Conservation (phyloP, 1,140 invertebrate species). For the Patella vulgata region DNA sequence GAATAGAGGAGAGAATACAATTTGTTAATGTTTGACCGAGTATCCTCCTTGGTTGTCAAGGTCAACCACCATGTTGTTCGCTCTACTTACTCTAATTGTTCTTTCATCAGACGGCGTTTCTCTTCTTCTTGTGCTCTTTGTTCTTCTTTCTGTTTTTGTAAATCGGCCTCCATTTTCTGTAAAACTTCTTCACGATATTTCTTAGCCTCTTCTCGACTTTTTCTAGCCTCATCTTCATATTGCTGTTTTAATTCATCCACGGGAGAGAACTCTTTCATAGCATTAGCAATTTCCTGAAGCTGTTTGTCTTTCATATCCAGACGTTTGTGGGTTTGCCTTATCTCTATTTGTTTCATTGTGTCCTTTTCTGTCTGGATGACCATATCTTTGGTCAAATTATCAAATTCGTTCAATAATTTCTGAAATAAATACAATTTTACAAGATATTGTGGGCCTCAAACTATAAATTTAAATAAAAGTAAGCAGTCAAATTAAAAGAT, state of each 20-base stretch:
- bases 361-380: conserved; percentile 51
- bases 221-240: conserved; percentile 53
- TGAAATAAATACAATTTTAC: conserved; percentile 24
- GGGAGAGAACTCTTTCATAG: conserved; percentile 56
- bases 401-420: conserved; percentile 57
- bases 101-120: conserved; percentile 49
- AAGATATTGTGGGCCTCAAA: too few species aligned
- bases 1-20: too few species aligned
- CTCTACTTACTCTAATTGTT: conserved; percentile 53
- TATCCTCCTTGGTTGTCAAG: too few species aligned
- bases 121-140: conserved; percentile 51
- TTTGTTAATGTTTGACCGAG: too few species aligned
- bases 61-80: too few species aligned
- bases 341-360: conserved; percentile 46
- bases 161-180: conserved; percentile 53
- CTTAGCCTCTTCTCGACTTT: conserved; percentile 44
- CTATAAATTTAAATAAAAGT: too few species aligned
- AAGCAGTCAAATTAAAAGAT: too few species aligned
- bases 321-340: conserved; percentile 50
- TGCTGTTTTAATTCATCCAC: conserved; percentile 52
- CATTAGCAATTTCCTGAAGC: conserved; percentile 56
- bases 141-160: conserved; percentile 49
- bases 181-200: conserved; percentile 47
- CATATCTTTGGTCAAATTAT: conserved; percentile 50
- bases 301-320: conserved; percentile 62